phyloP scores from a whole-genome alignment of 2,797 vertebrate species.

The Crocodylus rhombifer region DNA sequence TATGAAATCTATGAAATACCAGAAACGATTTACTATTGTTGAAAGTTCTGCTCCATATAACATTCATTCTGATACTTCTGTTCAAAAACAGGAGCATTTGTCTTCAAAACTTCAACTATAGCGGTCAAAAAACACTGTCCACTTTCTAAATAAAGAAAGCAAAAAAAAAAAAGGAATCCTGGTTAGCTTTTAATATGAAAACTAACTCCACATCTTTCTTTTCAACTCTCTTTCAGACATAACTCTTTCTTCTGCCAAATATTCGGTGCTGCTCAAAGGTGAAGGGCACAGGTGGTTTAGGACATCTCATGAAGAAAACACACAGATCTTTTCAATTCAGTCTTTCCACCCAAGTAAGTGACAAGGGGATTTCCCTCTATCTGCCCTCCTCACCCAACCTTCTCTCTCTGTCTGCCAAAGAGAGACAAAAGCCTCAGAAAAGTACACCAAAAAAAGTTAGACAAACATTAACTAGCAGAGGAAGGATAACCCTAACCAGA shows the following conservation, averaged over 20 bases:
- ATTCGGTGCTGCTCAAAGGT: slow-evolving; percentile 26
- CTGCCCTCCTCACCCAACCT: not conserved
- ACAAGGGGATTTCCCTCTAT: slow-evolving; percentile 23
- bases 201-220: not conserved
- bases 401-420: slow-evolving; percentile 32
- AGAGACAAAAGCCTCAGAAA: slow-evolving; percentile 55
- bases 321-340: slow-evolving; percentile 27
- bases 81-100: not conserved
- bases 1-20: not conserved
- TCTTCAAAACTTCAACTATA: not conserved
- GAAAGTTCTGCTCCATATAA: not conserved
- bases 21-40: not conserved
- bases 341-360: slow-evolving; percentile 20
- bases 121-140: not conserved
- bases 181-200: slow-evolving; percentile 6
- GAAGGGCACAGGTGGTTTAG: slow-evolving; percentile 19
- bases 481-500: slow-evolving; percentile 50
- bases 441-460: slow-evolving; percentile 17
- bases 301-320: slow-evolving; percentile 30
- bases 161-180: not conserved
- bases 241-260: slow-evolving; percentile 64
- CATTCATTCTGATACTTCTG: not conserved
- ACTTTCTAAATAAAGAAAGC: not conserved
- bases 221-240: slow-evolving; percentile 34
- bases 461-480: slow-evolving; percentile 32